Percentiles rank a stretch among this genome's conserved stretches.
phyloP scores from a whole-genome alignment of 1,140 invertebrate species.

The Zaprionus taronus region DNA sequence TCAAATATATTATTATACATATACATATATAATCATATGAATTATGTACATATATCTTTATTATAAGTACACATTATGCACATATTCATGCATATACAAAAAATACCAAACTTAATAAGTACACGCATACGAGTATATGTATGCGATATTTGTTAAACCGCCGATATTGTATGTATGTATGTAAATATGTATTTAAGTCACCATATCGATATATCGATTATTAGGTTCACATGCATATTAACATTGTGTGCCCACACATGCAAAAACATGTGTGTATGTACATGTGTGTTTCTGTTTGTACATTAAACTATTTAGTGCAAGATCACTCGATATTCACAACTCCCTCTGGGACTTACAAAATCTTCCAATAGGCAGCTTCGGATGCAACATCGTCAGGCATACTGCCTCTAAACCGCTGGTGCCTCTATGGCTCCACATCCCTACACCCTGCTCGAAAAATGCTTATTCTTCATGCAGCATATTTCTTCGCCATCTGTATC shows the following conservation, averaged over 20 bases:
- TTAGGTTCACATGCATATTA: background rate
- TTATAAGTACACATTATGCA: too few species aligned
- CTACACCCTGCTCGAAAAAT: background rate
- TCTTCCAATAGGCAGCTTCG: background rate
- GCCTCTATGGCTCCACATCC: background rate
- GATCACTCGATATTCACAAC: constrained; percentile 12
- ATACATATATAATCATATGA: too few species aligned
- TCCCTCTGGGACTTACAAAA: background rate
- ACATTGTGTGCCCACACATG: background rate
- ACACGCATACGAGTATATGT: background rate
- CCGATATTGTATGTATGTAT: too few species aligned
- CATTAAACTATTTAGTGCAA: background rate
- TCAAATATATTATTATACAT: too few species aligned
- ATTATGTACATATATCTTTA: too few species aligned
- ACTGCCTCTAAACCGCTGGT: constrained; percentile 3
- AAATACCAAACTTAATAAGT: too few species aligned
- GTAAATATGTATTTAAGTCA: background rate
- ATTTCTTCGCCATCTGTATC: constrained; percentile 37
- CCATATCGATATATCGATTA: background rate
- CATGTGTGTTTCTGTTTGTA: too few species aligned
- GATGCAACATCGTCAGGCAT: constrained; percentile 1
- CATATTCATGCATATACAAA: too few species aligned
- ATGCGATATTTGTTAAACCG: background rate
- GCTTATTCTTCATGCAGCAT: constrained; percentile 21
- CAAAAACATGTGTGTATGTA: background rate